These are phyloP conservation scores for Xerus rutilus DNA, from an alignment of 2,797 vertebrate genomes.

Conservation along the genomic window DNA sequence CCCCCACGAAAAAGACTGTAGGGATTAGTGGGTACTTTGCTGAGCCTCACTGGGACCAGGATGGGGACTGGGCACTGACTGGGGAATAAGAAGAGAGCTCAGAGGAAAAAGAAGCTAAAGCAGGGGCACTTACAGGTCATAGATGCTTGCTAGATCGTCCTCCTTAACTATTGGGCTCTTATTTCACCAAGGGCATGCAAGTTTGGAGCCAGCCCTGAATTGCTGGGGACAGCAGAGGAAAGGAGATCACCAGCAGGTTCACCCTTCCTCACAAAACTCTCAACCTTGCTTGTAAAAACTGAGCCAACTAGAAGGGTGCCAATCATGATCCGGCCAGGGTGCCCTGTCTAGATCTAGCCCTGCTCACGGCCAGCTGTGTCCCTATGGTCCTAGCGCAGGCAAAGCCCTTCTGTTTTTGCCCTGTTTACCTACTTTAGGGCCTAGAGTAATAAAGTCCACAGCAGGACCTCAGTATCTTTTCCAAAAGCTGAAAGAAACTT, in stretches of 20 bases:
- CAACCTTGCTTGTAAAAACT: not conserved
- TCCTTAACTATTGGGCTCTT: not conserved
- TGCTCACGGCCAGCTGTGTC: not conserved
- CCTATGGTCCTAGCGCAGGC: not conserved
- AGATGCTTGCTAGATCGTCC: not conserved
- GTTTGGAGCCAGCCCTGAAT: not conserved
- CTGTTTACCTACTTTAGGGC: not conserved
- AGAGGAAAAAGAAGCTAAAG: not conserved
- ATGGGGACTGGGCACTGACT: fast-evolving
- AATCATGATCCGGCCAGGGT: not conserved
- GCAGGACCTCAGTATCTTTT: not conserved
- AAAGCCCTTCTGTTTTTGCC: not conserved
- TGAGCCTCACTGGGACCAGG: not conserved
- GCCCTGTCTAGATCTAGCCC: not conserved
- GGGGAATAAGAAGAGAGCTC: not conserved
- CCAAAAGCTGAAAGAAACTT: not conserved
- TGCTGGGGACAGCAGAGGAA: not conserved
- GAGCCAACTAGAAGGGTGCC: not conserved
- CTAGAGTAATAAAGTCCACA: not conserved
- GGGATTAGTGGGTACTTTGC: not conserved
- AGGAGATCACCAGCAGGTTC: not conserved
- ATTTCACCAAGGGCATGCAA: not conserved
- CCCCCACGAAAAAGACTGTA: not conserved
- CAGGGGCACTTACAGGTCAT: not conserved
- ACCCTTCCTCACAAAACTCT: not conserved